Evolutionary conservation across 2,797 vertebrate genomes (phyloP), one percentile per base, ranked within the genome.

Genomic region (Leptoclinus maculatus): DNA sequence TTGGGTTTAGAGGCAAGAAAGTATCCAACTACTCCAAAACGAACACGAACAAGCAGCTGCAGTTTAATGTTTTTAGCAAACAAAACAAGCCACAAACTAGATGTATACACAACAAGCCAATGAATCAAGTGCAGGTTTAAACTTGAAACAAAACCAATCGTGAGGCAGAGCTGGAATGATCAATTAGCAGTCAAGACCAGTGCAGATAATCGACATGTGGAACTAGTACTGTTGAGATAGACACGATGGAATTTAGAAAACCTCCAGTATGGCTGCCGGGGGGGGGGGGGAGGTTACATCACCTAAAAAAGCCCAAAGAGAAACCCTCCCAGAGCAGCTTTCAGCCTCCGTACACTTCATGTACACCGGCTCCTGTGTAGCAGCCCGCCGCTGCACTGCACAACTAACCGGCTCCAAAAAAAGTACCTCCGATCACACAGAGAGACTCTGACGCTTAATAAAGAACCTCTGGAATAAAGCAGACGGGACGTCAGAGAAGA

Each of bases 281-380:
- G 3, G 23, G 16, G 25, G 3, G 29, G 49, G n/a, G 3, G 29
- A 38, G 19, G 12, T 70, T 45, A 62, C 32, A 38, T 64, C 43
- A 36, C 34, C 45, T 29, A 5, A 34, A 47, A 60, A 39, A 51
- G 36, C 29, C 41, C 3, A 41, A 76, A 62, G 32, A 66, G 39
- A 74, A 72, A 47, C n/a, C 9, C 16, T n/a, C 45, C 34, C 39
- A n/a, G 38, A 67, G 59, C 14, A 45, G 64, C 79, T 79, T 41
- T 39, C 68, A 60, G 66, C 49, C 59, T 71, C 68, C 25, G 8
- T 41, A 51, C 32, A 25, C 56, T 10, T n/a, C 13, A 39, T 2
- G 21, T 57, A 17, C 62, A 43, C 59, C 60, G 25, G 66, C 16
- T 68, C 34, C 21, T 62, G 32, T 68, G 78, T 23, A 34, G 58